Evolutionary conservation across 2,797 vertebrate species (phyloP).

Genomic region (Manis pentadactyla): DNA sequence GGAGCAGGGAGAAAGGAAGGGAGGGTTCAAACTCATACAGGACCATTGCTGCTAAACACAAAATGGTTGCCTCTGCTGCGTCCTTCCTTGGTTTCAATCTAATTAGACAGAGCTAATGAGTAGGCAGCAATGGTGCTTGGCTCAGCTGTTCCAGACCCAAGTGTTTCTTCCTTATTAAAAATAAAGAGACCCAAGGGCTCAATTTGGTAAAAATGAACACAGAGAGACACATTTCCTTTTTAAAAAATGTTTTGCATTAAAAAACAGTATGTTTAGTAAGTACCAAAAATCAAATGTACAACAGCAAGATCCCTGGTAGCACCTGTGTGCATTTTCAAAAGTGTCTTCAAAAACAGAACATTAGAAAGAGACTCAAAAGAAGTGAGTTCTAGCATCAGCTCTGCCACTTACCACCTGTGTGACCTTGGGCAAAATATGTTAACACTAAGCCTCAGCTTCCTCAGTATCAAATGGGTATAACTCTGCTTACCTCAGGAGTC

Average conservation of each 20-base stretch:
- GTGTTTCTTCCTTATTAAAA: conserved; percentile 73
- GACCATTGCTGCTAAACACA: conserved; percentile 43
- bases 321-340: neutral
- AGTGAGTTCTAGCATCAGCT: neutral
- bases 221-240: conserved; percentile 66
- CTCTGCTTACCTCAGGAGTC: conserved; percentile 3
- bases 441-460: neutral
- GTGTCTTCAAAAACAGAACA: neutral
- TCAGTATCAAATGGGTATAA: neutral
- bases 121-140: conserved; percentile 61
- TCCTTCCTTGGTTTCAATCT: conserved; percentile 67
- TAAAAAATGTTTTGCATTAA: conserved; percentile 64
- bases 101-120: conserved; percentile 76
- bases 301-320: neutral
- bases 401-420: neutral
- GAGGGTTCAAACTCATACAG: neutral
- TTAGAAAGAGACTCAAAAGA: conserved; percentile 9
- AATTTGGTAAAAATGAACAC: conserved; percentile 72
- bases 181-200: conserved; percentile 74
- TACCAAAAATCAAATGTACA: conserved; percentile 34
- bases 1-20: neutral
- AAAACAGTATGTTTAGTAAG: conserved; percentile 49
- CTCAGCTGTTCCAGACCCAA: conserved; percentile 72
- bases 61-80: conserved; percentile 40
- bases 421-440: neutral